Conservation (phyloP, 2,113 vertebrate genomes). For the Eubucco bourcierii region DNA sequence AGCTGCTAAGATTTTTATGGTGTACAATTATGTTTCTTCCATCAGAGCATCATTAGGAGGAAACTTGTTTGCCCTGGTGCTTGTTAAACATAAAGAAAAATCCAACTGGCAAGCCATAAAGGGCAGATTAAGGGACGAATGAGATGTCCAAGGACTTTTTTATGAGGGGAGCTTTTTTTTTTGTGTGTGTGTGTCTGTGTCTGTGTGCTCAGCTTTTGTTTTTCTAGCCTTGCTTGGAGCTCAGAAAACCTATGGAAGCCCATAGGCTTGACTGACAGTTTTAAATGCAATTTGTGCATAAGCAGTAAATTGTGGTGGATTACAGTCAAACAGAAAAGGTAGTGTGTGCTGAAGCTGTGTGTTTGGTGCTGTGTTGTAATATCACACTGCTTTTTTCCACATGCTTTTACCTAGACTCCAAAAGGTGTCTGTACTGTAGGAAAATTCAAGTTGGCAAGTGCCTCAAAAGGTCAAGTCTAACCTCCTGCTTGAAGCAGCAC, state of each 20-base stretch:
- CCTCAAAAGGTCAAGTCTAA: background rate
- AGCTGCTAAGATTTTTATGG: slow-evolving; percentile 44
- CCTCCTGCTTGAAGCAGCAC: background rate
- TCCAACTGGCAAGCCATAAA: background rate
- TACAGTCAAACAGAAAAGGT: background rate
- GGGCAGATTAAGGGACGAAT: slow-evolving; percentile 32
- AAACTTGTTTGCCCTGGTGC: slow-evolving; percentile 48
- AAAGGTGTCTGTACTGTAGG: background rate
- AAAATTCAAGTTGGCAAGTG: background rate
- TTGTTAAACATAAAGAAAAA: slow-evolving; percentile 48
- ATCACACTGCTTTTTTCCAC: background rate
- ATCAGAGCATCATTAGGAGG: slow-evolving; percentile 51
- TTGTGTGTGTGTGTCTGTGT: no score
- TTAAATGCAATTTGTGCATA: background rate
- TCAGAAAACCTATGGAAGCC: background rate
- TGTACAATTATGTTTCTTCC: slow-evolving; percentile 45
- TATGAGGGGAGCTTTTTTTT: background rate
- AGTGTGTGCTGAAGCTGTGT: accelerated
- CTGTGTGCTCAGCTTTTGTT: slow-evolving; percentile 13
- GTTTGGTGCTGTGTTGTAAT: background rate
- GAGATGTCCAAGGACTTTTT: slow-evolving; percentile 1
- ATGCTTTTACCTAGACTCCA: background rate
- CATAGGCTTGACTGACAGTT: background rate
- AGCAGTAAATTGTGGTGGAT: background rate
- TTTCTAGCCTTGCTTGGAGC: background rate